Conservation (phyloP, 2,113 vertebrate species). For the Pygoscelis adeliae region DNA sequence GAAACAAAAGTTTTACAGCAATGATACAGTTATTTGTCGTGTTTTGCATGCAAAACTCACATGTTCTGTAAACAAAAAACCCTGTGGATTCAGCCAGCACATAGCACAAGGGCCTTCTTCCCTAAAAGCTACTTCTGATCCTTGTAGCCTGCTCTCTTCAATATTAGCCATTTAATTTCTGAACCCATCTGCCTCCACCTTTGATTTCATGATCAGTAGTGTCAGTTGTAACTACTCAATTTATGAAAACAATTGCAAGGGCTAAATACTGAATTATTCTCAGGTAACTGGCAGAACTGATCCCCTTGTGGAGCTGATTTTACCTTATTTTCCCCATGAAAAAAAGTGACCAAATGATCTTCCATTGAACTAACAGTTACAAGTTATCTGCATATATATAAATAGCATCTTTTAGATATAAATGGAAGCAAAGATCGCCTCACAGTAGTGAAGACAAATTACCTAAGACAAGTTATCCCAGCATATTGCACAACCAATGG, state of each 20-base stretch:
- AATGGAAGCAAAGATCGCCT: neutral
- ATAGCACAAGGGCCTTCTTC: neutral
- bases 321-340: neutral
- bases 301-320: neutral
- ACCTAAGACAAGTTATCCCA: neutral
- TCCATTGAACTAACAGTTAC: neutral
- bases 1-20: neutral
- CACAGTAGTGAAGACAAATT: neutral
- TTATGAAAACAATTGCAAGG: neutral
- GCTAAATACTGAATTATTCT: neutral
- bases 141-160: neutral
- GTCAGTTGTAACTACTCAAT: neutral
- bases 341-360: neutral
- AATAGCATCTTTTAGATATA: neutral
- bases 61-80: neutral
- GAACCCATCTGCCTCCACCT: neutral
- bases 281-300: neutral
- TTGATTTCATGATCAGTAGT: neutral
- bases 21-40: neutral
- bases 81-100: neutral
- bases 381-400: neutral
- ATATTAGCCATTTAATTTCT: neutral
- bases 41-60: neutral
- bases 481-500: accelerated
- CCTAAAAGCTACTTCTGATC: neutral